Base-by-base conservation (phyloP, 2,888 invertebrate species). In the Noctuana brunneofusca region DNA sequence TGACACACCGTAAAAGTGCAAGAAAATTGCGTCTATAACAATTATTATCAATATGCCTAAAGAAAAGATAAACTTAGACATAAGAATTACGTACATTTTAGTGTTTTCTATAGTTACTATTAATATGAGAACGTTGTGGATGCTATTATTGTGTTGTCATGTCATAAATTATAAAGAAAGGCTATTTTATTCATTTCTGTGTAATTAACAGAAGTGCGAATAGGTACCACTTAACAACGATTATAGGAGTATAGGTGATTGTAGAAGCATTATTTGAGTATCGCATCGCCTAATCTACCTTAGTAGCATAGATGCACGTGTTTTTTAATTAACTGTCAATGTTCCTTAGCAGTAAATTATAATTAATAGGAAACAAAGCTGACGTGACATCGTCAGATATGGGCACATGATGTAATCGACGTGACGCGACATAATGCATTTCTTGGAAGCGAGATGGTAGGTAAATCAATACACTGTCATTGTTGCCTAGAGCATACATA, bases 351-450 rank as follows among this genome's bases (percentile, higher is more conserved):
- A 16, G 41, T 41, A 6, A 46, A 18, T 55, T 41, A 43, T 27
- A 43, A 56, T 43, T 56, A 46, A 30, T 30, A 55, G 5, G 30
- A 30, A 46, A 46, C 20, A 30, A 20, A 24, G 56, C 9, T 32
- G 20, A 27, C 30, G 46, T 30, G 30, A 32, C 46, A 35, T 35
- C 35, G 48, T 14, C 16, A 14, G 27, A 30, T 14, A 48, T 18
- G 8, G 50, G 16, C 30, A 22, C 22, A 32, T 57, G 48, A 57
- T 35, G 48, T 32, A 20, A 46, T 46, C 30, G 32, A 32, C 9
- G 14, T 22, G 11, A 57, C 20, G 20, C 27, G 9, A 48, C 32
- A 41, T 52, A 30, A 52, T 52, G 14, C 18, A 50, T 30, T 50
- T 46, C 46, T 49, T 27, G 27, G 49, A 27, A 49, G 14, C 9